Evolutionary conservation across 2,888 invertebrate species (phyloP), one percentile per base, ranked within the genome.

Genomic region (Drepana falcataria): DNA sequence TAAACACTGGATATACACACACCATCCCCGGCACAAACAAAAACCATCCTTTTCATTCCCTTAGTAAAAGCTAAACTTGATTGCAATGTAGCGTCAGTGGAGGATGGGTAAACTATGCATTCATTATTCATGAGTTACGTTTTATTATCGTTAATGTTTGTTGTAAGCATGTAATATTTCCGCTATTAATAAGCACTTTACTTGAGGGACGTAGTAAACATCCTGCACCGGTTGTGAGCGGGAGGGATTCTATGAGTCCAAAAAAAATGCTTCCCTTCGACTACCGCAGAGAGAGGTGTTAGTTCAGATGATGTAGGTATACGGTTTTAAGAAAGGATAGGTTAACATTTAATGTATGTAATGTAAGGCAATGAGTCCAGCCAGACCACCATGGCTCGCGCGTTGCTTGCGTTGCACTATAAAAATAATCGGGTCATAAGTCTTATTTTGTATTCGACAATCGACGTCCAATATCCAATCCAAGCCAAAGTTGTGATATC

Each of bases 1-100:
- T 63, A 56, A 60, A 60, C 59, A 66, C 49, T 55, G 53, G 35
- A 37, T 51, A 54, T 49, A 55, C 52, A 53, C 41, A 51, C 47
- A 51, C 47, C 52, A 41, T 37, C 48, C n/a, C 6, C 40, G 47
- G 40, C 40, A 44, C 40, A 37, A 35, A 34, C 52, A 48, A 40
- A 52, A 49, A 52, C 21, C 48, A 34, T 21, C 35, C 49, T 48
- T 47, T 54, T 53, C 47, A n/a, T 7, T 41, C 2, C 21, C 6
- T 40, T 40, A 7, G 9, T 51, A 40, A 40, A 41, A 51, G 40
- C 40, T 21, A 40, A 21, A 51, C 7, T 51, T 40, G 3, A 41
- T 40, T 51, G 3, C 34, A 51, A 9, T 33, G 33, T 2, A 2
- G 9, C 9, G 9, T 44, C 7, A 40, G 40, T 33, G 21, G 37